These are phyloP conservation scores for Chionomys nivalis DNA, from an alignment of 2,113 vertebrate genomes.

Conservation along the genomic window DNA sequence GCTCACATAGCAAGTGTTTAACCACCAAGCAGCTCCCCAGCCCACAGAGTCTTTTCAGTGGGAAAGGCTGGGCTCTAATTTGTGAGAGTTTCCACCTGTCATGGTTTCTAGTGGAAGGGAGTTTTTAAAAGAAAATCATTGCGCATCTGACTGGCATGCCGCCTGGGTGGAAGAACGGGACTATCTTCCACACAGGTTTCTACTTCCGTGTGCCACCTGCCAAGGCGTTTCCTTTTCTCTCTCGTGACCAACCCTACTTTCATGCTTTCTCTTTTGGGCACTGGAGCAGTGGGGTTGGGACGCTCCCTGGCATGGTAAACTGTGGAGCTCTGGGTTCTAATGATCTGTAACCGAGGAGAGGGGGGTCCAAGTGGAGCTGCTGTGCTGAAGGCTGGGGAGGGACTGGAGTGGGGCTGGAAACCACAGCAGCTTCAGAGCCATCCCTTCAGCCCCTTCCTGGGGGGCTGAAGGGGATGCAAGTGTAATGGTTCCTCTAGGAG, in stretches of 20 bases:
- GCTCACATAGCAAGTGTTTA: neutral
- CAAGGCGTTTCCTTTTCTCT: neutral
- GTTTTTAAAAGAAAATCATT: neutral
- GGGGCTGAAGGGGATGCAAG: too few species aligned
- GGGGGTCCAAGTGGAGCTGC: neutral
- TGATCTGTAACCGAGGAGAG: rapidly evolving
- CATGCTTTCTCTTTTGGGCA: neutral
- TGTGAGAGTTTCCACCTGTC: neutral
- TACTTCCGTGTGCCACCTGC: neutral
- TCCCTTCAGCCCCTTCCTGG: rapidly evolving
- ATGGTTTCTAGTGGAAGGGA: neutral
- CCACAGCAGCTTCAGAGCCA: neutral
- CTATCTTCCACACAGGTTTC: neutral
- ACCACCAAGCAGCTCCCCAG: neutral
- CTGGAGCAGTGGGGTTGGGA: neutral
- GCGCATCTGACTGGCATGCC: too few species aligned
- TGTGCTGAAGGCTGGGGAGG: neutral
- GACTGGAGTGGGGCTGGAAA: neutral
- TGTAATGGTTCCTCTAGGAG: neutral
- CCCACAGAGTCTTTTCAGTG: neutral
- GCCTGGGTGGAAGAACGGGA: neutral
- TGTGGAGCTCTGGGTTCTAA: rapidly evolving
- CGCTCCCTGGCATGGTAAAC: neutral
- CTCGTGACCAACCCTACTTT: neutral
- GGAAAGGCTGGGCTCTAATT: neutral